Conservation (phyloP, 2,888 invertebrate species). For the Trichopria drosophilae region DNA sequence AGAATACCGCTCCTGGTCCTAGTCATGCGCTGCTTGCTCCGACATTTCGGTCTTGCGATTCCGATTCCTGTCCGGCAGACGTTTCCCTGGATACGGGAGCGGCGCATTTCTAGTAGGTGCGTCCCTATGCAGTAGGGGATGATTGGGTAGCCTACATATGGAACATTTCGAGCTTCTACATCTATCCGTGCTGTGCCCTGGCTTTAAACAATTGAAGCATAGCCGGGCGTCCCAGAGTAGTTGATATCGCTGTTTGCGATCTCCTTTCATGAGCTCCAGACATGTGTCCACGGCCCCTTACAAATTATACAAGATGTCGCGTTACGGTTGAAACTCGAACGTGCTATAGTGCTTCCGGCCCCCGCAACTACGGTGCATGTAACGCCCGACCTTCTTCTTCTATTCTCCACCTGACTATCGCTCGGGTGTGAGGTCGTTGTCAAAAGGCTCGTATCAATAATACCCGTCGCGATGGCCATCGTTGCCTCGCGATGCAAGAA, state of each 20-base stretch:
- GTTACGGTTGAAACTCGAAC: too few species aligned
- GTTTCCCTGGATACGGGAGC: background rate
- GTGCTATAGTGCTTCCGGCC: too few species aligned
- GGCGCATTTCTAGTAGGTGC: background rate
- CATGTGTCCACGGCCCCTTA: too few species aligned
- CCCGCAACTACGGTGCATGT: too few species aligned
- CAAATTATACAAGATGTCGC: too few species aligned
- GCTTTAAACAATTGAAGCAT: slow-evolving; percentile 13
- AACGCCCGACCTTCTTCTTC: too few species aligned
- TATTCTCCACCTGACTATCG: too few species aligned
- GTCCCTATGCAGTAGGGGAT: background rate
- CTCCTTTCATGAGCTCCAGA: too few species aligned
- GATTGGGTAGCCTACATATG: background rate
- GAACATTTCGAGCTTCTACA: slow-evolving; percentile 1
- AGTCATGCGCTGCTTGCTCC: background rate
- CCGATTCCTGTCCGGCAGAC: background rate
- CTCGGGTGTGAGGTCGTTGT: too few species aligned
- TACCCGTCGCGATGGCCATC: too few species aligned
- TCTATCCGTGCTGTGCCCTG: background rate
- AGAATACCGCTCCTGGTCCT: background rate
- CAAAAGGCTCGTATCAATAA: too few species aligned
- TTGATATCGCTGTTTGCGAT: slow-evolving; percentile 6
- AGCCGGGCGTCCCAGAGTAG: background rate
- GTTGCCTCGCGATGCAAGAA: slow-evolving; percentile 15
- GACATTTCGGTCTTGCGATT: background rate